These are phyloP conservation scores for Conus betulinus DNA, from an alignment of 1,140 invertebrate species.

Conservation along the genomic window DNA sequence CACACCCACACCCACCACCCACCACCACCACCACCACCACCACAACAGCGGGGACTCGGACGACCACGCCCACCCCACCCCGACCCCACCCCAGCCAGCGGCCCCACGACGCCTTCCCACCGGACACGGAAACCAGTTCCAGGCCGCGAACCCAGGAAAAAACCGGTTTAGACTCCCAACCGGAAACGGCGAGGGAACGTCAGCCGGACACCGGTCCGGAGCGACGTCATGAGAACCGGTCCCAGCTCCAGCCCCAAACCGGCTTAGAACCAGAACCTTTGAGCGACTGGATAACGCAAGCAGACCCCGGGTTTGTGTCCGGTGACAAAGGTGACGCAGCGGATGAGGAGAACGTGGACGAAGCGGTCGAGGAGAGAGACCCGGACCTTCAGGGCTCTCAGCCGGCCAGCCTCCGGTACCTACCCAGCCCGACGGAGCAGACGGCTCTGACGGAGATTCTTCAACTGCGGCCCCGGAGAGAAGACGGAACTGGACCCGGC, in stretches of 20 bases:
- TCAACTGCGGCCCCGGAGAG: slow-evolving; percentile 24
- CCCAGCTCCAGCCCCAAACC: no score
- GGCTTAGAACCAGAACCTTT: no score
- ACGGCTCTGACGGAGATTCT: slow-evolving; percentile 20
- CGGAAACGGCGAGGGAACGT: no score
- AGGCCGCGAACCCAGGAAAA: not conserved
- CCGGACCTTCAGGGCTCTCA: no score
- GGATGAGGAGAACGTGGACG: no score
- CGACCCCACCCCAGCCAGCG: not conserved
- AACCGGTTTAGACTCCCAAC: no score
- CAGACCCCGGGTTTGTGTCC: no score
- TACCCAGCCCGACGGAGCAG: slow-evolving; percentile 28
- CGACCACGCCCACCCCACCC: not conserved
- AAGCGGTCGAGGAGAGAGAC: no score
- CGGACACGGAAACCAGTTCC: not conserved
- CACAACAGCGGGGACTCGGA: not conserved
- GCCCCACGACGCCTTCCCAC: not conserved
- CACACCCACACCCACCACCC: not conserved
- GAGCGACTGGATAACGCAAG: no score
- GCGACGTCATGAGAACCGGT: no score
- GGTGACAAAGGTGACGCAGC: no score
- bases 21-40: not conserved
- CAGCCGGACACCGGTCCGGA: no score
- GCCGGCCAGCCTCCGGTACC: not conserved
- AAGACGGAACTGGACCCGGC: slow-evolving; percentile 25